Conservation (phyloP, 2,888 invertebrate species). For the Aspidiotus rigidus region DNA sequence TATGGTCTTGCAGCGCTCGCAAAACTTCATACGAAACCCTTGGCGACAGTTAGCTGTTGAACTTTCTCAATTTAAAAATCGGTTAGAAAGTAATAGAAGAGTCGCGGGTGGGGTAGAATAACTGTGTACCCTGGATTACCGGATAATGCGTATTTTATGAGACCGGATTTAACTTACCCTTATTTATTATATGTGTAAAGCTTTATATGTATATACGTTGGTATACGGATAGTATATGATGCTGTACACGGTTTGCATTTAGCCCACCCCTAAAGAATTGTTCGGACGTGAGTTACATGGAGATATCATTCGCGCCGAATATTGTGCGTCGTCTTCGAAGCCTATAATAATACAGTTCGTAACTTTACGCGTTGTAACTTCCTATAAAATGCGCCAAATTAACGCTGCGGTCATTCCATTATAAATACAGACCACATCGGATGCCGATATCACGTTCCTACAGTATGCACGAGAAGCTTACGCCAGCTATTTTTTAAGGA, state of each 20-base stretch:
- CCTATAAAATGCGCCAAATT: not conserved
- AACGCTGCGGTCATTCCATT: not conserved
- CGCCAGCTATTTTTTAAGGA: too few relatives aligned
- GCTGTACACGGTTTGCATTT: slow-evolving; percentile 30
- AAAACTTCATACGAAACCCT: slow-evolving; percentile 19
- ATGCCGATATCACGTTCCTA: too few relatives aligned
- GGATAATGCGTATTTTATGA: slow-evolving; percentile 33
- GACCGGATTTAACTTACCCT: slow-evolving; percentile 33
- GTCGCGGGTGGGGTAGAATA: slow-evolving; percentile 16
- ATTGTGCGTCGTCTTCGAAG: slow-evolving; percentile 24
- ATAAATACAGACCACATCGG: too few relatives aligned
- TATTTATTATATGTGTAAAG: slow-evolving; percentile 33
- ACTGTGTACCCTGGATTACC: slow-evolving; percentile 31
- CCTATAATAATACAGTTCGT: not conserved
- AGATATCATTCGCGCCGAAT: slow-evolving; percentile 27
- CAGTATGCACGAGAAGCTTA: too few relatives aligned
- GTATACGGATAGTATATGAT: not conserved
- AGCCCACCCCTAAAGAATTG: slow-evolving; percentile 33
- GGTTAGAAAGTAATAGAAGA: slow-evolving; percentile 25
- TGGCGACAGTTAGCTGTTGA: slow-evolving; percentile 32
- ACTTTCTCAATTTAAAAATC: slow-evolving; percentile 34
- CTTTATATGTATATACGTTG: slow-evolving; percentile 21
- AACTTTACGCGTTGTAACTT: not conserved
- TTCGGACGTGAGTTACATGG: slow-evolving; percentile 33
- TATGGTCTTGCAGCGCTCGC: slow-evolving; percentile 14